Base-by-base conservation (phyloP, 2,797 vertebrate genomes). In the Fistularia commersonii region DNA sequence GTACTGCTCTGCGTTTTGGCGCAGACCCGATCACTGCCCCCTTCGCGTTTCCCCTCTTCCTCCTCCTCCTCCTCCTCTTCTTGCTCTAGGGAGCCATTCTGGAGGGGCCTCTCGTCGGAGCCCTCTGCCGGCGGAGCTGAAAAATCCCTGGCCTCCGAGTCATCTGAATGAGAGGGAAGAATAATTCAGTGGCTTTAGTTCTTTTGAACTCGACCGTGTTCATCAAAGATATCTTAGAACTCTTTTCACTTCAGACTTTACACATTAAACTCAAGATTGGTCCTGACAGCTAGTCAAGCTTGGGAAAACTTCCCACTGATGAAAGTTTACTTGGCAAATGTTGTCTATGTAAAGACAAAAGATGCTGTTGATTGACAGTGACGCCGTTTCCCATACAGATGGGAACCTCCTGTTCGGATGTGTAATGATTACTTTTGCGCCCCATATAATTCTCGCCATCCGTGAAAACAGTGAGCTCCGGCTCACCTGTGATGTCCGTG, bases 401-500 rank as follows among this genome's bases (percentile, higher is more conserved):
- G n/a, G n/a, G n/a, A n/a, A n/a, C n/a, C n/a, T n/a, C n/a, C n/a
- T n/a, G n/a, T n/a, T n/a, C n/a, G n/a, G n/a, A n/a, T n/a, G n/a
- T n/a, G n/a, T n/a, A n/a, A n/a, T n/a, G n/a, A n/a, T n/a, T n/a
- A n/a, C n/a, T n/a, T n/a, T n/a, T n/a, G n/a, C n/a, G n/a, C n/a
- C n/a, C n/a, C n/a, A n/a, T n/a, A n/a, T n/a, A n/a, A n/a, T n/a
- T n/a, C n/a, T n/a, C n/a, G n/a, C n/a, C n/a, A n/a, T n/a, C n/a
- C n/a, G n/a, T n/a, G n/a, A n/a, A n/a, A n/a, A n/a, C n/a, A n/a
- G n/a, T n/a, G n/a, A n/a, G n/a, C n/a, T n/a, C n/a, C n/a, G n/a
- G n/a, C 76, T 79, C 62, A 97, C 95, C 96, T 80, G 92, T 60
- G 47, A 89, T 81, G 1, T 98, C 94, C 0, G 89, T 91, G 74